Base-by-base conservation (phyloP, 2,113 vertebrate species). In the Sterna hirundo region DNA sequence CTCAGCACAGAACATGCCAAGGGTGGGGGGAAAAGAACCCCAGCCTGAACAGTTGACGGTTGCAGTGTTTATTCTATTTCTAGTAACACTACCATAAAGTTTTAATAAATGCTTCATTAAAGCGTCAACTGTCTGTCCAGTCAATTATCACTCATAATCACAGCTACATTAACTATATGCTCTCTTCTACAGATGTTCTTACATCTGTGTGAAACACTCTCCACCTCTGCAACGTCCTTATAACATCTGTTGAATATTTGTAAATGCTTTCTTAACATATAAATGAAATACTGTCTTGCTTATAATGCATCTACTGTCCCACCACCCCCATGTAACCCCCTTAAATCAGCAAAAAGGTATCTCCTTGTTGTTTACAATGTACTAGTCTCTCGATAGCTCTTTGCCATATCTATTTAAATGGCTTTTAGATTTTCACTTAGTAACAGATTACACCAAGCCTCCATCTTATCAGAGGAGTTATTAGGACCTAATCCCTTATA, bases 381-480 rank as follows among this genome's bases (percentile, higher is more conserved):
- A 25, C 51, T 47, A 21, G n/a, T 78, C 55, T 65, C 81, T 52
- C 5, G 0, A 27, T 3, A 61, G 46, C 88, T 66, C 54, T 91
- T 80, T 42, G 55, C 60, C 5, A 4, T 46, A 77, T 91, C 86
- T 91, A 74, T 86, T 97, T 65, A 90, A 94, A 94, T 55, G 49
- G 88, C 61, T 94, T 92, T 94, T 87, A 89, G 66, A 49, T 86
- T 93, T 88, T 88, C 94, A 88, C 93, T 93, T 92, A 78, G 75
- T 86, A 85, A 89, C 78, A 91, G 91, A 94, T 95, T 93, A 96
- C 94, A 94, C 51, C 9, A 0, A 93, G 78, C 62, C 86, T 94
- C 95, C 96, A 95, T 94, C 84, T 97, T 95, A 97, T 93, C 94
- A 2, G 40, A 86, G 87, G 15, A 96, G 75, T 91, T 94, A 96